Evolutionary conservation across 2,113 vertebrate genomes (phyloP).

Genomic region (Myotis davidii): DNA sequence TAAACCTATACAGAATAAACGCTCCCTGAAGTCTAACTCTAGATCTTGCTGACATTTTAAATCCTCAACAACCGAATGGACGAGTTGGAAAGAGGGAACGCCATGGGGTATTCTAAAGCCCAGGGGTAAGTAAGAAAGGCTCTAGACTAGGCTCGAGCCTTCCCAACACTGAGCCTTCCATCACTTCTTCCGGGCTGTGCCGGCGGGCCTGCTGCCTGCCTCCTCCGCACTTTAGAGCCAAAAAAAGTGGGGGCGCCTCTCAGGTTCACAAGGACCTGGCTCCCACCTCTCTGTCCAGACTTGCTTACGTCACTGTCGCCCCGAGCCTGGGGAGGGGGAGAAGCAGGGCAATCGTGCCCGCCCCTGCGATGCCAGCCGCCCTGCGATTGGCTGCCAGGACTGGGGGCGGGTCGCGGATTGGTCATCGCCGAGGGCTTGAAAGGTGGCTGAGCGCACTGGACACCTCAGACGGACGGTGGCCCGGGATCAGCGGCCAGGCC

Average conservation of each 20-base stretch:
- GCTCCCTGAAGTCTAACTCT: background rate
- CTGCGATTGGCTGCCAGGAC: slow-evolving; percentile 77
- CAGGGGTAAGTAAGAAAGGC: background rate
- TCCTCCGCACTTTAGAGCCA: background rate
- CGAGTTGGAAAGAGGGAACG: background rate
- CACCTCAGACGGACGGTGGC: slow-evolving; percentile 40
- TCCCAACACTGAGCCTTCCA: background rate
- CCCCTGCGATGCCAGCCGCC: slow-evolving; percentile 56
- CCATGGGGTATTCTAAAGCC: background rate
- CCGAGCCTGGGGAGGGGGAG: background rate
- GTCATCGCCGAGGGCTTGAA: slow-evolving; percentile 65
- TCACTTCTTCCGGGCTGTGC: background rate
- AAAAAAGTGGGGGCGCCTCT: background rate
- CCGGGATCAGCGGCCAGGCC: background rate
- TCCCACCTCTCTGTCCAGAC: background rate
- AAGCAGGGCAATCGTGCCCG: background rate
- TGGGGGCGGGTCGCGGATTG: slow-evolving; percentile 77
- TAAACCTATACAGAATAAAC: background rate
- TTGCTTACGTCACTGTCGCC: slow-evolving; percentile 35
- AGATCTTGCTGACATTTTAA: slow-evolving; percentile 4
- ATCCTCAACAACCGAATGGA: background rate
- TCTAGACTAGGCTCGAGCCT: too few relatives aligned
- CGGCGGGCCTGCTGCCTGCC: background rate
- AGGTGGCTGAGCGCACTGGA: slow-evolving; percentile 57
- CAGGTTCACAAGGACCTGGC: background rate